These are phyloP conservation scores for Ichneumoninae sp. DNA, from an alignment of 2,888 invertebrate species.

Conservation along the genomic window DNA sequence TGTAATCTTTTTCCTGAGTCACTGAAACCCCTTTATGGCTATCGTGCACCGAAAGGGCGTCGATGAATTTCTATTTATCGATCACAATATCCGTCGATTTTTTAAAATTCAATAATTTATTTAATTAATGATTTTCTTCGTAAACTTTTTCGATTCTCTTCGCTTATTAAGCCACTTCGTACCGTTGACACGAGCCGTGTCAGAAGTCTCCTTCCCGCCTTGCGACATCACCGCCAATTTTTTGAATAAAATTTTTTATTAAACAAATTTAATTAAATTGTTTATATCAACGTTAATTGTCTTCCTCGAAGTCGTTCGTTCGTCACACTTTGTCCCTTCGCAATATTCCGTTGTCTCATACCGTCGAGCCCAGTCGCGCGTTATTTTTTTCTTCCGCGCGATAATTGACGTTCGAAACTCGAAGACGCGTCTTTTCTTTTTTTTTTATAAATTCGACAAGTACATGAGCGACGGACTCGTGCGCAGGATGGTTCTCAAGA, in stretches of 20 bases:
- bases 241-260: not conserved
- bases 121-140: not conserved
- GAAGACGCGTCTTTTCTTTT: constrained; percentile 42
- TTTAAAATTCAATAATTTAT: not conserved
- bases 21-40: not conserved
- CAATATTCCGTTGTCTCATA: not conserved
- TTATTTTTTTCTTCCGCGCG: not conserved
- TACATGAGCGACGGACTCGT: constrained; percentile 57
- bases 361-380: not conserved
- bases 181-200: not conserved
- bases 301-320: constrained; percentile 36
- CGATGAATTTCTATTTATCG: not conserved
- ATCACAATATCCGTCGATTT: not conserved
- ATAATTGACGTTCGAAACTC: constrained; percentile 20
- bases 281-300: not conserved
- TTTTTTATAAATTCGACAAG: constrained; percentile 45
- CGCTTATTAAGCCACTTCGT: not conserved
- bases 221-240: not conserved
- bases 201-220: not conserved
- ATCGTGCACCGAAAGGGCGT: not conserved
- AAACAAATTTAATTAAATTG: not conserved
- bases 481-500: constrained; percentile 73
- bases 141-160: not conserved
- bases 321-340: not conserved
- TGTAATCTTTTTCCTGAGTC: not conserved